A percentile compares a stretch with the other conserved stretches of the same genome.
These are phyloP conservation scores for Elysia crispata DNA, from an alignment of 2,888 invertebrate genomes.

Conservation along the genomic window DNA sequence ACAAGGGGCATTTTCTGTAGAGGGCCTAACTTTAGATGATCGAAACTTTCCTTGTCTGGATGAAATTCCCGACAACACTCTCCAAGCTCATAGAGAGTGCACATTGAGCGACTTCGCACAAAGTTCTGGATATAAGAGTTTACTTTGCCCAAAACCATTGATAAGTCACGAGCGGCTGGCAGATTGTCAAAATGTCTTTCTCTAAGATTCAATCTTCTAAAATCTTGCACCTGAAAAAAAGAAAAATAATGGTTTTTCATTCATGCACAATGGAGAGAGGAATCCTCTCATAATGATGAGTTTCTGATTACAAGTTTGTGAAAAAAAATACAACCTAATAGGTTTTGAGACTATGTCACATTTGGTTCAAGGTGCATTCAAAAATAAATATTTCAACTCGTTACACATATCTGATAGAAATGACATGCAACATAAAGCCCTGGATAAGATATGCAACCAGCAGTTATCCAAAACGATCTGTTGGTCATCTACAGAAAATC, in stretches of 20 bases:
- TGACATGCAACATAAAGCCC: too few relatives aligned
- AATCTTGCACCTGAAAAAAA: slow-evolving; percentile 22
- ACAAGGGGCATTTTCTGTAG: slow-evolving; percentile 70
- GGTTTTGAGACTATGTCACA: too few relatives aligned
- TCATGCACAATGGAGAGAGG: too few relatives aligned
- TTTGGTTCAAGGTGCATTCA: too few relatives aligned
- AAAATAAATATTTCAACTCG: too few relatives aligned
- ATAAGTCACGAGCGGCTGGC: slow-evolving; percentile 64
- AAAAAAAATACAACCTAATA: too few relatives aligned
- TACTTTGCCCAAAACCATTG: slow-evolving; percentile 57
- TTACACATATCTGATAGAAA: too few relatives aligned
- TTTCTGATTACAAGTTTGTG: too few relatives aligned
- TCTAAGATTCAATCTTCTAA: slow-evolving; percentile 39
- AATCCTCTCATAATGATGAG: too few relatives aligned
- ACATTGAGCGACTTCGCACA: slow-evolving; percentile 67
- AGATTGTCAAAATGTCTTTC: slow-evolving; percentile 55
- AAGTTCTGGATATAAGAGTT: slow-evolving; percentile 73
- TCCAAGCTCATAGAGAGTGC: slow-evolving; percentile 69
- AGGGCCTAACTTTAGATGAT: slow-evolving; percentile 69
- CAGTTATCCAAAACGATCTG: too few relatives aligned
- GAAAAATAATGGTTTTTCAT: background rate
- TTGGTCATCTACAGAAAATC: too few relatives aligned
- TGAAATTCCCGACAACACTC: slow-evolving; percentile 65
- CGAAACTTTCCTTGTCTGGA: slow-evolving; percentile 61
- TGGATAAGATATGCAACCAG: too few relatives aligned